These are phyloP conservation scores for Gastracanthus pulcherrimus DNA, from an alignment of 2,888 invertebrate species.

Conservation along the genomic window DNA sequence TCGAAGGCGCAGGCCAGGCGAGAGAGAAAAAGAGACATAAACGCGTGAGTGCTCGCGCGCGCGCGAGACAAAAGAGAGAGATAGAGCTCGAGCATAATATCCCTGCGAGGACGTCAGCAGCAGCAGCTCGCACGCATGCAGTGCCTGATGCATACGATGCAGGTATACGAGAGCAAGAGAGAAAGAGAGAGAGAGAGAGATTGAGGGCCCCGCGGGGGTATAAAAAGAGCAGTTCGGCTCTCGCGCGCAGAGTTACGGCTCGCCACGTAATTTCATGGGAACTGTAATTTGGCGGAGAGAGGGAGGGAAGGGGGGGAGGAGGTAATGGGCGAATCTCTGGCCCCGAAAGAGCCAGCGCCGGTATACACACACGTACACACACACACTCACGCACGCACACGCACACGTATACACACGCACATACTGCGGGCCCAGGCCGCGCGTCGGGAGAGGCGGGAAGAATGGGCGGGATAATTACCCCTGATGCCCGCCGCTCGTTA, in stretches of 20 bases:
- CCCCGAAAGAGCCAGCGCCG: constrained; percentile 59
- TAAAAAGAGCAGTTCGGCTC: constrained; percentile 42
- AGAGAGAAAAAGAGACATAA: constrained; percentile 27
- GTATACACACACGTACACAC: too few species aligned
- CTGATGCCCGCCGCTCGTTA: constrained; percentile 74
- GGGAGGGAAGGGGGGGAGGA: constrained; percentile 17
- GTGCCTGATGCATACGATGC: neutral
- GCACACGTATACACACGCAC: too few species aligned
- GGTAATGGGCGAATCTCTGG: constrained; percentile 72
- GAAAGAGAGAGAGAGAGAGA: too few species aligned
- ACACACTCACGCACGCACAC: too few species aligned
- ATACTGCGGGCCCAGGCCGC: constrained; percentile 54
- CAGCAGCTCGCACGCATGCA: neutral
- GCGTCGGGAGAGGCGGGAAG: constrained; percentile 74
- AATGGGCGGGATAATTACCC: constrained; percentile 77
- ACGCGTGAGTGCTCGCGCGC: neutral
- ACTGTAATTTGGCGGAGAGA: constrained; percentile 71
- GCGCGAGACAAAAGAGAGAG: neutral
- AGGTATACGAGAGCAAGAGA: neutral
- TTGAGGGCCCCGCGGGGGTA: constrained; percentile 33
- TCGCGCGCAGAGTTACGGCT: constrained; percentile 69
- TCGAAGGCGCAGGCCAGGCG: neutral
- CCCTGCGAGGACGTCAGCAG: neutral
- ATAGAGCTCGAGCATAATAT: neutral
- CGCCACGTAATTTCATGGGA: constrained; percentile 74